Conservation (phyloP, 2,888 invertebrate genomes). For the Ophraella communa region DNA sequence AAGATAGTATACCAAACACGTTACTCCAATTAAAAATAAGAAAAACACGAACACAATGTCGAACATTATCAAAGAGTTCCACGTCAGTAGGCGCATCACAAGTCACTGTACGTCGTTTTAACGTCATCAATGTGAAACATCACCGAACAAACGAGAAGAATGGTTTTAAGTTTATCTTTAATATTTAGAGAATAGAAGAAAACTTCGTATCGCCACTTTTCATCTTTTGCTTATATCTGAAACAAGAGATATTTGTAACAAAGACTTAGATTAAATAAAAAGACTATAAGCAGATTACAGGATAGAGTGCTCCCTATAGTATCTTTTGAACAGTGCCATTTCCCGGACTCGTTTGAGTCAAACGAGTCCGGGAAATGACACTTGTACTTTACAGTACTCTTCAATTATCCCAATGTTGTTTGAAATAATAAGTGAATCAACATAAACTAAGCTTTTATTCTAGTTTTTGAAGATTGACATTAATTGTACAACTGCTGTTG, state of each 20-base stretch:
- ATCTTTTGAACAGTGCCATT: too few relatives aligned
- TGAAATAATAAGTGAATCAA: too few relatives aligned
- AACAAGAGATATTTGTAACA: background rate
- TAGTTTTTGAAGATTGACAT: too few relatives aligned
- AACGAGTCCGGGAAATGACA: too few relatives aligned
- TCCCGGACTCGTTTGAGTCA: too few relatives aligned
- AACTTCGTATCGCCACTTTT: background rate
- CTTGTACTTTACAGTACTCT: too few relatives aligned
- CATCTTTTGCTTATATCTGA: background rate
- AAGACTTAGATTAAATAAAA: too few relatives aligned
- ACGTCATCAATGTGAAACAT: conserved; percentile 9
- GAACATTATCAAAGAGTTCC: conserved; percentile 87
- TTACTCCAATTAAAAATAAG: conserved; percentile 83
- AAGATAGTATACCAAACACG: conserved; percentile 82
- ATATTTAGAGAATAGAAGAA: background rate
- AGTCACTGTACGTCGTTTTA: conserved; percentile 10
- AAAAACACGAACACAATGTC: conserved; percentile 88
- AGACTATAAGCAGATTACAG: too few relatives aligned
- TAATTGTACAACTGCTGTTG: too few relatives aligned
- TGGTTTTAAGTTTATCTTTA: background rate
- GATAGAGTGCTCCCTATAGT: too few relatives aligned
- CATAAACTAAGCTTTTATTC: too few relatives aligned
- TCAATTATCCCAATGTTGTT: too few relatives aligned
- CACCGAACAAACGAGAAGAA: background rate
- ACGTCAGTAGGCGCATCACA: conserved; percentile 85